A percentile compares a stretch with the other conserved stretches of the same genome.
These are phyloP conservation scores for Nemotelus nigrinus DNA, from an alignment of 2,888 invertebrate species.

Conservation along the genomic window DNA sequence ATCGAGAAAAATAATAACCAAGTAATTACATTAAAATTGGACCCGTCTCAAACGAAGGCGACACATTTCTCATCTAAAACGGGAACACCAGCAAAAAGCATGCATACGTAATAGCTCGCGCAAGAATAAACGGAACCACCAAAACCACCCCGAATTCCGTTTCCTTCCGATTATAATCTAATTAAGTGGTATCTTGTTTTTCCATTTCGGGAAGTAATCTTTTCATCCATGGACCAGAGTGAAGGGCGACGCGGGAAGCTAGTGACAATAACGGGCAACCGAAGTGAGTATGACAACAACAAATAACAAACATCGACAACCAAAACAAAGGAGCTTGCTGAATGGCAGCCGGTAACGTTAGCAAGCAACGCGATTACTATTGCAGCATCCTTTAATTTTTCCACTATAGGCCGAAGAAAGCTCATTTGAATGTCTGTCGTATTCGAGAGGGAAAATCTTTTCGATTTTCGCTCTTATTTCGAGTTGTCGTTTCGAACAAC, in stretches of 20 bases:
- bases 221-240: neutral
- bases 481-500: slow-evolving; percentile 13
- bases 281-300: neutral
- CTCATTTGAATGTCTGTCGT: slow-evolving; percentile 1
- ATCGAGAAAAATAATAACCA: slow-evolving; percentile 14
- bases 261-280: neutral
- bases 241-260: neutral
- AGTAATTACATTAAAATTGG: slow-evolving; percentile 24
- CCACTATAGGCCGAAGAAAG: slow-evolving; percentile 9
- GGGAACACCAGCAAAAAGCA: neutral
- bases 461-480: slow-evolving; percentile 6
- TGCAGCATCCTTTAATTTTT: slow-evolving; percentile 10
- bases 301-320: neutral
- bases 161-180: slow-evolving; percentile 14
- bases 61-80: neutral
- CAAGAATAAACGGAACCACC: too few relatives aligned
- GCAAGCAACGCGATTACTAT: slow-evolving; percentile 22
- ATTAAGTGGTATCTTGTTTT: slow-evolving; percentile 11
- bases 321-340: neutral
- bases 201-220: neutral
- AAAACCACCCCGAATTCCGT: neutral
- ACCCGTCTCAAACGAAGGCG: neutral
- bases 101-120: too few relatives aligned
- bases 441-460: slow-evolving; percentile 24
- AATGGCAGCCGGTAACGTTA: slow-evolving; percentile 24